Base-by-base conservation (phyloP, 2,113 vertebrate genomes). In the Passer domesticus region DNA sequence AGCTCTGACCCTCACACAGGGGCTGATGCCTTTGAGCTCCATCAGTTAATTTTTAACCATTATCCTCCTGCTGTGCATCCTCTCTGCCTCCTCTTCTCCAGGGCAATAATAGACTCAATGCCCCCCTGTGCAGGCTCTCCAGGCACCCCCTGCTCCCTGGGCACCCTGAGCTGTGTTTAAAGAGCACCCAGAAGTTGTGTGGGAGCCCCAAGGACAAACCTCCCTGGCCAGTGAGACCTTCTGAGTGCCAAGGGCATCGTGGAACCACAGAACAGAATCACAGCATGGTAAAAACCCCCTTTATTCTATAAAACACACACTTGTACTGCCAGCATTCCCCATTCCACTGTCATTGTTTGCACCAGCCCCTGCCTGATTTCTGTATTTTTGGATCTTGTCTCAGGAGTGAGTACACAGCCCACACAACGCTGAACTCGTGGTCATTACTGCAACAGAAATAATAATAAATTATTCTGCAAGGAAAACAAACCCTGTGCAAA, bases 201-300 rank as follows among this genome's bases (percentile, higher is more conserved):
- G 79, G 46, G 60, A 70, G 21, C 4, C 1, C 66, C 14, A 10
- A 1, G 39, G 47, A 62, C 13, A 8, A 1, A 0, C 8, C 22
- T 50, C 6, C 1, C 58, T 14, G 66, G 13, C 39, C 1, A 5
- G 17, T 25, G 74, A 53, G 16, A 33, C 28, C 31, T n/a, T 39
- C 44, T 22, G 52, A 27, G 16, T 23, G 60, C 62, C 35, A 9
- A 9, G 37, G 43, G 15, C 13, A 47, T 15, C 60, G 2, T 13
- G 33, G 50, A 43, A 27, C 35, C 62, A 15, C 7, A 24, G 60
- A 39, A 7, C 19, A 53, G 33, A 46, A n/a, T 4, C 28, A 3
- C 41, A 55, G 17, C 6, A 10, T 1, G 14, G 21, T 33, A 10
- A 49, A 27, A 59, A 1, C 19, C 0, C 6, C 10, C 3, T 7